These are phyloP conservation scores for Crossocerus cetratus DNA, from an alignment of 2,888 invertebrate species.

Conservation along the genomic window DNA sequence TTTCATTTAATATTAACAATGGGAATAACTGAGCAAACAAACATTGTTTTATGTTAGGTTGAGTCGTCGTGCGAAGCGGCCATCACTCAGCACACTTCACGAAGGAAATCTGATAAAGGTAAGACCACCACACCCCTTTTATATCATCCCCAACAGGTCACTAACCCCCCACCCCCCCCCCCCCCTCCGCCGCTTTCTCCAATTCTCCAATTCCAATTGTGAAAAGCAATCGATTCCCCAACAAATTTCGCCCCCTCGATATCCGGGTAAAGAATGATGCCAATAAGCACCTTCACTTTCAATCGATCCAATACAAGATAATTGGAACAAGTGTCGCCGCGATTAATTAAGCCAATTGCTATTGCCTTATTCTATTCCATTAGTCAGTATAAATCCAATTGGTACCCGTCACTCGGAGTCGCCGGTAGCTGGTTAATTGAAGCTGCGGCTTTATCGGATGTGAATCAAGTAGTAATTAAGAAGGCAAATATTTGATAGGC, in stretches of 20 bases:
- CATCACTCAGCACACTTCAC: constrained; percentile 90
- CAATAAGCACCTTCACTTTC: too few species aligned
- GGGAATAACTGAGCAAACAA: too few species aligned
- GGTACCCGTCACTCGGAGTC: neutral
- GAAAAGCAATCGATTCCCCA: neutral
- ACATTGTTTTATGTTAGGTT: constrained; percentile 59
- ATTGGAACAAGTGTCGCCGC: neutral
- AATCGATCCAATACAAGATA: too few species aligned
- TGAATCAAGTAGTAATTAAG: constrained; percentile 7
- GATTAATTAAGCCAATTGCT: neutral
- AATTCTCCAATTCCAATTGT: too few species aligned
- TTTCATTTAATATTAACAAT: too few species aligned
- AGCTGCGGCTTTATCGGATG: neutral
- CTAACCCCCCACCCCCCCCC: constrained; percentile 9
- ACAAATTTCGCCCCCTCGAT: too few species aligned
- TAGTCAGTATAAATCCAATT: neutral
- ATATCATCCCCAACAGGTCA: neutral
- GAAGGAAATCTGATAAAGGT: constrained; percentile 78
- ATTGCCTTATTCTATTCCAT: neutral
- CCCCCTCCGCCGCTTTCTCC: neutral
- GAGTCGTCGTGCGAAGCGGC: constrained; percentile 86
- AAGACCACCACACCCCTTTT: constrained; percentile 51
- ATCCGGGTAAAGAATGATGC: too few species aligned
- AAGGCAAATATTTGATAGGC: constrained; percentile 4
- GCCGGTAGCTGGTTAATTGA: neutral